Percentiles rank a stretch among this genome's conserved stretches.
These are phyloP conservation scores for Brachionus rotundiformis DNA, from an alignment of 1,140 invertebrate genomes.

Conservation along the genomic window DNA sequence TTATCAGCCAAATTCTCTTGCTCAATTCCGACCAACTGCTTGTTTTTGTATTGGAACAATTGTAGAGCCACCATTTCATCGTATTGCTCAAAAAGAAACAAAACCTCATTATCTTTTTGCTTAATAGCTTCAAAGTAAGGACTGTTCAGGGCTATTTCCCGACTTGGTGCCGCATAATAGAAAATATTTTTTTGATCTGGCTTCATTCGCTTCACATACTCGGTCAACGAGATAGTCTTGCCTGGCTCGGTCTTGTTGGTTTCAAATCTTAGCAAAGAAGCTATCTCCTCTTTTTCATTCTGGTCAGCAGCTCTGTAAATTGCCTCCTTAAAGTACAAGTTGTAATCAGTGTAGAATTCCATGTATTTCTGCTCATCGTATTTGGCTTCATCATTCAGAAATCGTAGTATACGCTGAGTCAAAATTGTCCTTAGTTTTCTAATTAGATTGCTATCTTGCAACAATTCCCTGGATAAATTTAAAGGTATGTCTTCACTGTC, in stretches of 20 bases:
- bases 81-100: constrained; percentile 92
- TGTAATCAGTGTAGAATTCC: constrained; percentile 87
- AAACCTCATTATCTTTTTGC: constrained; percentile 78
- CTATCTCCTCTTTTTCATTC: constrained; percentile 83
- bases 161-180: constrained; percentile 88
- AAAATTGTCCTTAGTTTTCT: constrained; percentile 72
- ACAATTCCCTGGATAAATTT: constrained; percentile 88
- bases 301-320: constrained; percentile 80
- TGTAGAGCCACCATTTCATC: constrained; percentile 92
- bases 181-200: constrained; percentile 82
- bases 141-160: constrained; percentile 82
- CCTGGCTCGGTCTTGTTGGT: constrained; percentile 77
- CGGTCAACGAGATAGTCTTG: constrained; percentile 76
- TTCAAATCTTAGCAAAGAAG: constrained; percentile 86
- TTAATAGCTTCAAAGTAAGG: constrained; percentile 91
- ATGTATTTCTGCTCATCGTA: constrained; percentile 81
- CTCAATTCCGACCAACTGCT: constrained; percentile 82
- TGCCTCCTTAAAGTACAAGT: constrained; percentile 89
- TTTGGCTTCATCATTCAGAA: constrained; percentile 78
- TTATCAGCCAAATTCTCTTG: constrained; percentile 76
- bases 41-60: constrained; percentile 77
- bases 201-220: constrained; percentile 77
- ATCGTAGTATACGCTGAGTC: constrained; percentile 80
- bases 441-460: constrained; percentile 89
- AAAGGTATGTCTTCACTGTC: constrained; percentile 97